These are phyloP conservation scores for Callipepla squamata DNA, from an alignment of 2,113 vertebrate genomes.

Conservation along the genomic window DNA sequence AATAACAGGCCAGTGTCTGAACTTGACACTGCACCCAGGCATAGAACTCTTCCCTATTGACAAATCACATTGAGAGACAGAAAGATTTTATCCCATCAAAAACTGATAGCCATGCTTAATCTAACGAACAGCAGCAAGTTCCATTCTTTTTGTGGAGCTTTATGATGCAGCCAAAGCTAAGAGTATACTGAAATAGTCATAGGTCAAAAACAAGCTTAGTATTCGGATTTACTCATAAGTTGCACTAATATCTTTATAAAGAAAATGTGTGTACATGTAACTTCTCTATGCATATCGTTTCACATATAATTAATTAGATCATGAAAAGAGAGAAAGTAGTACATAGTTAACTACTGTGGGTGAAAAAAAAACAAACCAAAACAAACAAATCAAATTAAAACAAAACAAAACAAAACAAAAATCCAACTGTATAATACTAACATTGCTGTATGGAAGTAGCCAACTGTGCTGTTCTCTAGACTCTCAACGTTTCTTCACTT, in stretches of 20 bases:
- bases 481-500: background rate
- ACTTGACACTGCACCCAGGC: background rate
- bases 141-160: rapidly evolving
- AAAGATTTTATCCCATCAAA: background rate
- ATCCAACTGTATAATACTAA: background rate
- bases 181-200: background rate
- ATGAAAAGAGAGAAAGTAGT: background rate
- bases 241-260: background rate
- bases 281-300: background rate
- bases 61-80: background rate
- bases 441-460: background rate
- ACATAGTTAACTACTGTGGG: rapidly evolving
- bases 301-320: background rate
- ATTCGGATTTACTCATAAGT: background rate
- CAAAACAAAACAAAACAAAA: background rate
- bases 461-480: background rate
- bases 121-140: background rate
- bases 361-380: background rate
- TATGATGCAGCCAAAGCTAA: background rate
- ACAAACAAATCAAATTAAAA: no score
- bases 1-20: background rate
- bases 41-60: background rate
- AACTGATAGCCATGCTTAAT: background rate
- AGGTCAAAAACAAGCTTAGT: background rate
- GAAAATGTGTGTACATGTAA: background rate